These are phyloP conservation scores for Mactromeris polynyma DNA, from an alignment of 2,888 invertebrate genomes.

Conservation along the genomic window DNA sequence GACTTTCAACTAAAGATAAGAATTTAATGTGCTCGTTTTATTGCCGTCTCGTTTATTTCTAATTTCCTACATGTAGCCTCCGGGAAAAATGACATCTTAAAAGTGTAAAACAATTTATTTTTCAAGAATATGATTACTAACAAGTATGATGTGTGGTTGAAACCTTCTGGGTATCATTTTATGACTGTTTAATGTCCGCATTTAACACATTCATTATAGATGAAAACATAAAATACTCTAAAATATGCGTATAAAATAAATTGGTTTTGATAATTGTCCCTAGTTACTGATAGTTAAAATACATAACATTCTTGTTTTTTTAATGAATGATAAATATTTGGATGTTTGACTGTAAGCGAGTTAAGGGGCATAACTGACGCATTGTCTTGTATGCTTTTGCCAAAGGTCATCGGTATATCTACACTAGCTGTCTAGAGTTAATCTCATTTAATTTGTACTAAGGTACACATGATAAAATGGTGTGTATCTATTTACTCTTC, in stretches of 20 bases:
- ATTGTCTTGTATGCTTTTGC: no score
- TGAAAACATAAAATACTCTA: slow-evolving; percentile 14
- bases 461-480: no score
- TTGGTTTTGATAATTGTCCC: slow-evolving; percentile 14
- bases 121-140: slow-evolving; percentile 19
- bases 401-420: background rate
- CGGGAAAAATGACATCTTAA: slow-evolving; percentile 12
- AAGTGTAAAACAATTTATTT: slow-evolving; percentile 25
- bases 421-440: no score
- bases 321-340: background rate
- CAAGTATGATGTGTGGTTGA: slow-evolving; percentile 14
- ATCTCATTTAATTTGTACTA: no score
- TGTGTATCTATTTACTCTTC: no score
- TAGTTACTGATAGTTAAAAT: background rate
- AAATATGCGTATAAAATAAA: slow-evolving; percentile 25
- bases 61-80: slow-evolving; percentile 15
- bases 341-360: background rate
- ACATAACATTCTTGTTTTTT: background rate
- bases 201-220: slow-evolving; percentile 27
- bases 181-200: slow-evolving; percentile 14
- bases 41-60: background rate
- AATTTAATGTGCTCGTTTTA: slow-evolving; percentile 1
- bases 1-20: background rate
- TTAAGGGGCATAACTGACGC: background rate
- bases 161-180: slow-evolving; percentile 40